Base-by-base conservation (phyloP, 35 echinoderm and acorn worm genomes). In the Apostichopus japonicus region DNA sequence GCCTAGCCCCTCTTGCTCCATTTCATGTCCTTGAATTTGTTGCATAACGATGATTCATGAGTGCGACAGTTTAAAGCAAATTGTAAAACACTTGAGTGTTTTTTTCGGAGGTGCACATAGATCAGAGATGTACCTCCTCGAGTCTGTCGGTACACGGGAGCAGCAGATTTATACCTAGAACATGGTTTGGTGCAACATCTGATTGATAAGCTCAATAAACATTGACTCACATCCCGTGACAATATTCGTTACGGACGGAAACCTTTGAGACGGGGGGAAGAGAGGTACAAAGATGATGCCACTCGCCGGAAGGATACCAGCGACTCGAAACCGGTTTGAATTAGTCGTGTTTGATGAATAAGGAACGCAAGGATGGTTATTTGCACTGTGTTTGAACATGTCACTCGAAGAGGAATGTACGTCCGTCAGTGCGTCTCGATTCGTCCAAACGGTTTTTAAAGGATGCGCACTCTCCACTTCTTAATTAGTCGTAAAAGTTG, bases 161-260 rank as follows among this genome's bases (percentile, higher is more conserved):
- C 63, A 67, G 33, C 33, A 67, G 63, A 10, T 67, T 67, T 67
- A 4, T 67, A 67, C 19, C 63, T 15, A 19, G 19, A 67, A 67
- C 63, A 67, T 67, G 63, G 11, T 67, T 67, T 8, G 19, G 63
- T 17, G 33, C 33, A 67, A 67, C 11, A 67, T 67, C 63, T 67
- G 63, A 67, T 67, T 10, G 63, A 67, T 67, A 67, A 67, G 63
- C 63, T 83, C 77, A 79, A 83, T 83, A 83, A 83, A 83, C 79
- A 83, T 83, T 83, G 79, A 83, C 24, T 83, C 79, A 83, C 79
- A n/a, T 83, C 79, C 0, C 54, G 8, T 67, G 11, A 4, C 8
- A 67, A 67, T 67, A 15, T 67, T 11, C 11, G 19, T 19, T 67
- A 19, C 11, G 19, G 63, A 67, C 63, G 11, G 19, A 67, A 10